A percentile compares a stretch with the other conserved stretches of the same genome.
These are phyloP conservation scores for Gallinago undulata DNA, from an alignment of 2,113 vertebrate species.

Conservation along the genomic window DNA sequence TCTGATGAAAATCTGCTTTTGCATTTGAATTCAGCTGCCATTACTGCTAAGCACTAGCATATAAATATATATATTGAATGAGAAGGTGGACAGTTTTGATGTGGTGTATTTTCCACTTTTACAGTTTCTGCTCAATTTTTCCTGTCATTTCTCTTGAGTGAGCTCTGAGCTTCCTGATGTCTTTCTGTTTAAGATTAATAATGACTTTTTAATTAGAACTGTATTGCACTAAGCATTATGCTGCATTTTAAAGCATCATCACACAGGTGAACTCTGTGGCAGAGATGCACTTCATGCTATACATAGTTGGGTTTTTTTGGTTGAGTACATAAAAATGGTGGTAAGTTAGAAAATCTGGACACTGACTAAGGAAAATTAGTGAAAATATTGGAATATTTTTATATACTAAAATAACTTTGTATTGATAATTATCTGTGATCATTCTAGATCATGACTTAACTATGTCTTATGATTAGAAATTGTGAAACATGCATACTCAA, in stretches of 20 bases:
- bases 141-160: background rate
- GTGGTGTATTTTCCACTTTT: background rate
- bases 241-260: background rate
- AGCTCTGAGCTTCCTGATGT: background rate
- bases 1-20: background rate
- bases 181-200: background rate
- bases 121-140: background rate
- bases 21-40: background rate
- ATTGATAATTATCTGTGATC: background rate
- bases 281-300: background rate
- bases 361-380: background rate
- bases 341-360: background rate
- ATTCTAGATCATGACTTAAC: background rate
- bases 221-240: background rate
- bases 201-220: background rate
- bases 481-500: background rate
- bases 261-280: background rate
- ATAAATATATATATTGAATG: background rate
- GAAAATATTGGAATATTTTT: background rate
- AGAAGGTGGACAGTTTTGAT: background rate
- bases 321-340: background rate
- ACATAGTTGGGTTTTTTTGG: background rate
- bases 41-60: background rate
- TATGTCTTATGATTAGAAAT: background rate
- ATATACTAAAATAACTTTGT: background rate